These are phyloP conservation scores for Tetanocera ferruginea DNA, from an alignment of 2,888 invertebrate genomes.

Conservation along the genomic window DNA sequence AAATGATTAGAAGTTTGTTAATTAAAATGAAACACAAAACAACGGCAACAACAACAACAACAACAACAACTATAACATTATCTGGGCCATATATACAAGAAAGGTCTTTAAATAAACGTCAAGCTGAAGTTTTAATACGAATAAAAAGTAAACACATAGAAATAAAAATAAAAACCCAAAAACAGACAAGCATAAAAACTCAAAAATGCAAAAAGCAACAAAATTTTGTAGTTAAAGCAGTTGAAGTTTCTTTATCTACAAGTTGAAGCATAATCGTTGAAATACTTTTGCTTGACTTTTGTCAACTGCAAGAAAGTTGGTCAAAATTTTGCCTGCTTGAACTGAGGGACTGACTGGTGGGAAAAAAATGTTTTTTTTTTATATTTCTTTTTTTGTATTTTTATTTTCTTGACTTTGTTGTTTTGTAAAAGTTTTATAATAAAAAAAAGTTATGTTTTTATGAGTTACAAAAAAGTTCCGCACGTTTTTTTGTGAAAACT, in stretches of 20 bases:
- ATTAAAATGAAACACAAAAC: background rate
- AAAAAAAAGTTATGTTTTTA: conserved; percentile 10
- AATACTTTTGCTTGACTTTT: conserved; percentile 6
- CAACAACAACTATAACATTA: background rate
- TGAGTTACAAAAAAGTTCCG: conserved; percentile 10
- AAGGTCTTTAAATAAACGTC: background rate
- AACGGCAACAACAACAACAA: background rate
- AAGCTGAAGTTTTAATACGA: background rate
- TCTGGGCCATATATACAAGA: background rate
- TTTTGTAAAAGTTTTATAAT: background rate
- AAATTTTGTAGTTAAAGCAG: background rate
- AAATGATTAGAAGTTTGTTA: background rate
- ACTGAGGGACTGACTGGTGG: too few species aligned
- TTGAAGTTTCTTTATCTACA: conserved; percentile 5
- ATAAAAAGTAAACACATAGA: background rate
- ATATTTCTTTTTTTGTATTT: background rate
- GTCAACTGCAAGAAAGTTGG: background rate
- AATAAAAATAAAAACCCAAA: background rate
- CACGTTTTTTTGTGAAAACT: conserved; percentile 27
- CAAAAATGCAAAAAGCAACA: background rate
- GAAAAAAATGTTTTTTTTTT: background rate
- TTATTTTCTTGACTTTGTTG: background rate
- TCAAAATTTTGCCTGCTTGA: conserved; percentile 7
- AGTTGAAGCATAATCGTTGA: conserved; percentile 3
- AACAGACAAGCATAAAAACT: background rate